Base-by-base conservation (phyloP, 2,797 vertebrate genomes). In the Oophaga sylvatica region DNA sequence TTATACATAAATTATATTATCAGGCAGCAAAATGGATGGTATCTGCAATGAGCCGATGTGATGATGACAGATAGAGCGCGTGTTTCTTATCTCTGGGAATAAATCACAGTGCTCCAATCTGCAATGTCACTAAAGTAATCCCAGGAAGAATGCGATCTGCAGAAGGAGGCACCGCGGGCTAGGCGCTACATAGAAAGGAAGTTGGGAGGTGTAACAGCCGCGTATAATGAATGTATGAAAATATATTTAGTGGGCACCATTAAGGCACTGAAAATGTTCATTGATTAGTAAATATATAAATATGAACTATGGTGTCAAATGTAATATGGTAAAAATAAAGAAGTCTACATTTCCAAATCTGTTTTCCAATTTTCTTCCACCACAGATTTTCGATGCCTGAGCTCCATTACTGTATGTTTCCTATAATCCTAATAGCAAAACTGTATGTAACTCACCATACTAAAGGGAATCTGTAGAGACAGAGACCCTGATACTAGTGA, bases 1-100 rank as follows among this genome's bases (percentile, higher is more conserved):
- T 68, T 70, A 79, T 79, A 71, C 81, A 83, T 83, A 11, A 84
- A 68, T 83, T 45, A 81, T n/a, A 86, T 80, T 60, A 70, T 17
- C 65, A 62, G n/a, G n/a, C 59, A 62, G 20, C 65, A 79, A 71
- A 70, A 80, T 71, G 8, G 10, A 88, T 80, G 56, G 0, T 26
- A 26, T 78, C 53, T 57, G 53, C 48, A 41, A 53, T 57, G 11
- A 76, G 48, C 53, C 70, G 48, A 62, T 68, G 65, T 15, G 8
- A 82, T 76, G n/a, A 83, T 68, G 45, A 76, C 29, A 22, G 22
- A 78, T 45, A 70, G 10, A 57, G 56, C 22, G 68, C 57, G 57
- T 77, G 71, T 68, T 83, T 63, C 20, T 78, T 57, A 83, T 77
- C 35, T 35, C 20, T 35, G 41, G 13, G 13, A 87, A 59, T 87